Conservation (phyloP, 2,113 vertebrate genomes). For the Lasiurus cinereus region DNA sequence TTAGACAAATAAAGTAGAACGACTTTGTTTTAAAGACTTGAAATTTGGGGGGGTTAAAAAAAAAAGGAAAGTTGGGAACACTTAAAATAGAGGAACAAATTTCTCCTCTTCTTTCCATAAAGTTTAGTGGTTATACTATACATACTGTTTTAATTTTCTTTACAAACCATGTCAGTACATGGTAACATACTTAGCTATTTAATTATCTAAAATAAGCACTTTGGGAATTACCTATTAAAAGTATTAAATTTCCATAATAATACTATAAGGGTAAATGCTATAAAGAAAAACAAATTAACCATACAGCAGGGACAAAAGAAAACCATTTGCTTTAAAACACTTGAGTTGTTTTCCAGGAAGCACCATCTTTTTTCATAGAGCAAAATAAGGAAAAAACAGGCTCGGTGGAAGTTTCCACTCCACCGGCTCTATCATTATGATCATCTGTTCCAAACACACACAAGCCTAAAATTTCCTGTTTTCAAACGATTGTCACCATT, state of each 20-base stretch:
- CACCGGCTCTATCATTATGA: conserved; percentile 95
- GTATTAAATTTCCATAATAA: conserved; percentile 67
- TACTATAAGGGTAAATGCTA: conserved; percentile 58
- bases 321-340: conserved; percentile 83
- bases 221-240: conserved; percentile 30
- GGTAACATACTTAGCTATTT: background rate
- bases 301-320: conserved; percentile 78
- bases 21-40: conserved; percentile 61
- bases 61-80: background rate
- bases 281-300: conserved; percentile 82
- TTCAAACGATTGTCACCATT: conserved; percentile 96
- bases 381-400: conserved; percentile 94
- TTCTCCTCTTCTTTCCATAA: background rate
- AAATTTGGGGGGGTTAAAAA: conserved; percentile 45
- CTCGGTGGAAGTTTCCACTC: conserved; percentile 98
- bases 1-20: conserved; percentile 51
- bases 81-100: conserved; percentile 26
- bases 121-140: background rate
- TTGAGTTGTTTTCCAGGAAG: conserved; percentile 94
- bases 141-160: conserved; percentile 3
- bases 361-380: conserved; percentile 87
- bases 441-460: conserved; percentile 97
- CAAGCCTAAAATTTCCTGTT: conserved; percentile 98
- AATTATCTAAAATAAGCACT: conserved; percentile 21
- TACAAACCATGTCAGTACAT: background rate